Conservation (phyloP, 2,113 vertebrate genomes). For the Raphicerus campestris region DNA sequence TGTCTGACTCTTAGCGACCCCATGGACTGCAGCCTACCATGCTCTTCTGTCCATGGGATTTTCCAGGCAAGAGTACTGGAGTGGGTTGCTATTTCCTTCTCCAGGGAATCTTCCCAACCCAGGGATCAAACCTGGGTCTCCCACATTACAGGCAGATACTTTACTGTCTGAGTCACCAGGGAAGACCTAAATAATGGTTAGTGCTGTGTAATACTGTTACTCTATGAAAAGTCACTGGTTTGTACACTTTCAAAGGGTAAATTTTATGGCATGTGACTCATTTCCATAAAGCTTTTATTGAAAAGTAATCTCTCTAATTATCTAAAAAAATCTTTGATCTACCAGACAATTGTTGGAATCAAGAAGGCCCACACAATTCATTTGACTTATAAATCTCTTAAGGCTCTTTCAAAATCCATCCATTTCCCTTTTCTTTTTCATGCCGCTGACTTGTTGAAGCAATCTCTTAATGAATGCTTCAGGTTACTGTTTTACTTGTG, state of each 20-base stretch:
- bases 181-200: background rate
- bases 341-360: background rate
- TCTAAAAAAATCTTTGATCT: constrained; percentile 12
- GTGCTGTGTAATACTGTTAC: background rate
- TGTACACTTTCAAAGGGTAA: background rate
- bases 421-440: background rate
- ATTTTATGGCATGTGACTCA: background rate
- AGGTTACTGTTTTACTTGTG: background rate
- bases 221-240: background rate
- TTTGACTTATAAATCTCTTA: background rate
- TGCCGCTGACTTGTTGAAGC: background rate
- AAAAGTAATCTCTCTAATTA: background rate
- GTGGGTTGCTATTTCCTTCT: background rate
- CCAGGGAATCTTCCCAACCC: background rate
- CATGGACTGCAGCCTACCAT: background rate
- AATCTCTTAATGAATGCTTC: background rate
- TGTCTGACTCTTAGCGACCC: rapidly evolving
- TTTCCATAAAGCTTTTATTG: constrained; percentile 7
- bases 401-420: background rate
- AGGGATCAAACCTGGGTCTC: background rate
- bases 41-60: background rate
- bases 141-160: background rate
- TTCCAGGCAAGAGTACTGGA: background rate
- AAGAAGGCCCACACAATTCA: background rate
- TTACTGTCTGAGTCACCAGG: background rate